These are phyloP conservation scores for Coracias cyanogaster DNA, from an alignment of 2,797 vertebrate species.

Conservation along the genomic window DNA sequence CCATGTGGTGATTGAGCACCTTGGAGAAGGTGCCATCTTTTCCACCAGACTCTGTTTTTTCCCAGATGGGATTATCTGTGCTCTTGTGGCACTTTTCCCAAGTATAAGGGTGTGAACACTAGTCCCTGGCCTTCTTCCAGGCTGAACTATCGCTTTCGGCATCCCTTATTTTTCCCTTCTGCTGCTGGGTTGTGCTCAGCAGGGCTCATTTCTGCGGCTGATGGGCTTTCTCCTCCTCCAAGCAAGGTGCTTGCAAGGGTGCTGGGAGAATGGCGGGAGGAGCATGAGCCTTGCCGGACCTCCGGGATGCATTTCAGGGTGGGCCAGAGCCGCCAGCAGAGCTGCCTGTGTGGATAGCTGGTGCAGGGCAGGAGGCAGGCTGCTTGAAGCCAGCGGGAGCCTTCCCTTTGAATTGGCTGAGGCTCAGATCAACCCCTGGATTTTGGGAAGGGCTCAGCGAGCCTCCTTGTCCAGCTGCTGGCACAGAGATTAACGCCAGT, in stretches of 20 bases:
- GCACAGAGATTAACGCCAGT: fast-evolving
- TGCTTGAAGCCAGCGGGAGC: neutral
- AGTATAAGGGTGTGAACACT: conserved; percentile 40
- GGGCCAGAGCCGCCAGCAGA: neutral
- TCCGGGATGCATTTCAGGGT: fast-evolving
- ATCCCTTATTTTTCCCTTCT: neutral
- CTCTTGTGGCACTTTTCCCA: neutral
- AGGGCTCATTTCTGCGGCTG: neutral
- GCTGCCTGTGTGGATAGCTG: neutral
- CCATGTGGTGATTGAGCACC: neutral
- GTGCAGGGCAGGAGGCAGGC: fast-evolving
- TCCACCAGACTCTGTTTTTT: neutral
- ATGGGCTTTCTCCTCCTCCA: neutral
- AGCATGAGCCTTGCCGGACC: neutral
- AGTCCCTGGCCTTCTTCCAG: conserved; percentile 39
- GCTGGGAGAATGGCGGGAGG: neutral
- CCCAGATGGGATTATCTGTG: neutral
- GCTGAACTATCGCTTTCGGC: neutral
- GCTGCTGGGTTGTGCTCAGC: neutral
- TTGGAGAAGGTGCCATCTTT: neutral
- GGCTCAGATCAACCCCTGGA: fast-evolving
- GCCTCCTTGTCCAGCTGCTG: neutral
- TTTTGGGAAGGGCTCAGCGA: neutral
- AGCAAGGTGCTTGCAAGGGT: neutral
- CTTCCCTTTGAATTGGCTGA: neutral